Conservation (phyloP, 2,888 invertebrate genomes). For the Stenodema calcarata region DNA sequence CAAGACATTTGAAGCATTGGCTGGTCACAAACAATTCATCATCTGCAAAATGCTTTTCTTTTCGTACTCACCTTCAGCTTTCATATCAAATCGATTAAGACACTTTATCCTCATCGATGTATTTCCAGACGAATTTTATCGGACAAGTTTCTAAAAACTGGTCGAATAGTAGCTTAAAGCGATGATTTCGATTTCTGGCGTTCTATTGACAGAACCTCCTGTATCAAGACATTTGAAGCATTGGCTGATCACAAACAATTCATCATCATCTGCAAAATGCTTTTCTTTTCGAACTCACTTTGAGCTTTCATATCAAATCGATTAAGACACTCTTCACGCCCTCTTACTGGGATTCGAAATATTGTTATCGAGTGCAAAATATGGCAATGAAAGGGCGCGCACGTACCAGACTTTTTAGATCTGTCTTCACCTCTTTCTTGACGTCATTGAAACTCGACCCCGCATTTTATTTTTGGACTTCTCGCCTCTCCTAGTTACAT, state of each 20-base stretch:
- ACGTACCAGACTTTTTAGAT: not conserved
- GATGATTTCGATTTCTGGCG: too few species aligned
- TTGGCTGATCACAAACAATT: not conserved
- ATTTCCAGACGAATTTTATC: too few species aligned
- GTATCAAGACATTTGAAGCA: not conserved
- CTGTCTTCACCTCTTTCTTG: not conserved
- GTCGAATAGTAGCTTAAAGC: too few species aligned
- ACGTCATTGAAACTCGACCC: conserved; percentile 26
- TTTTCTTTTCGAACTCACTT: too few species aligned
- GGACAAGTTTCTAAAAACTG: too few species aligned
- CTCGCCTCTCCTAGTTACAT: not conserved
- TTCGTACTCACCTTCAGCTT: too few species aligned
- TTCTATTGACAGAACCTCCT: not conserved
- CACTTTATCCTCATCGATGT: too few species aligned
- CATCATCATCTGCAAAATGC: too few species aligned
- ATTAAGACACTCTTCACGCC: too few species aligned
- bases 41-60: too few species aligned
- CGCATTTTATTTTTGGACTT: conserved; percentile 33
- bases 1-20: not conserved
- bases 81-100: too few species aligned
- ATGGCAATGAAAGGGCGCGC: not conserved
- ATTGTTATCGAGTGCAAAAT: not conserved
- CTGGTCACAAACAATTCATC: not conserved
- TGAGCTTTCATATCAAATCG: too few species aligned
- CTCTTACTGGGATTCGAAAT: not conserved